These are phyloP conservation scores for Polypterus senegalus DNA, from an alignment of 2,113 vertebrate species.

Conservation along the genomic window DNA sequence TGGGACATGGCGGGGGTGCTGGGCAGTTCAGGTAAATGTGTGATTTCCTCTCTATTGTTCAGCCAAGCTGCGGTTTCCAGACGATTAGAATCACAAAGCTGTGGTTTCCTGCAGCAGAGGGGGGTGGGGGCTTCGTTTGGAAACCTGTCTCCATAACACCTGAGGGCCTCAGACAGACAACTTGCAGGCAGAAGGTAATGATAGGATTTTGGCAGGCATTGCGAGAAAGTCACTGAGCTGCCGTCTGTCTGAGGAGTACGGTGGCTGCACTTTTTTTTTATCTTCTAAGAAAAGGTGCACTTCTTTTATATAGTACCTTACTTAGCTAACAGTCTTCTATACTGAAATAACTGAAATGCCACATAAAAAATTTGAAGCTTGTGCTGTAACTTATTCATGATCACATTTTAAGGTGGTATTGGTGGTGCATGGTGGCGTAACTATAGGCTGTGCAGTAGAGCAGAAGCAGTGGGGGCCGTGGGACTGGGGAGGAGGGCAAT, in stretches of 20 bases:
- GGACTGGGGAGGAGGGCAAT: too few relatives aligned
- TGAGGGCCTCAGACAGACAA: neutral
- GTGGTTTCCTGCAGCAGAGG: conserved; percentile 6
- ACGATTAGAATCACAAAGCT: neutral
- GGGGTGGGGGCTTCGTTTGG: neutral
- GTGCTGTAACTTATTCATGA: too few relatives aligned
- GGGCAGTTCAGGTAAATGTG: neutral
- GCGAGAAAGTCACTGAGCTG: neutral
- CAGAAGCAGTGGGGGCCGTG: too few relatives aligned
- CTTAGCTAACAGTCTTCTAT: too few relatives aligned
- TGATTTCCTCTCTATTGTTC: conserved; percentile 4
- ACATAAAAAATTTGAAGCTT: too few relatives aligned
- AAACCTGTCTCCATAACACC: neutral
- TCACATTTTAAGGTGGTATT: too few relatives aligned
- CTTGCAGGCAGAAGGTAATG: neutral
- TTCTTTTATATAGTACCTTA: too few relatives aligned
- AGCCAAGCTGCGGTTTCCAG: neutral
- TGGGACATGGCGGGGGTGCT: neutral
- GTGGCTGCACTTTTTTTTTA: too few relatives aligned
- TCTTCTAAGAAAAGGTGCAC: too few relatives aligned
- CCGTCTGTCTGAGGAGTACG: neutral
- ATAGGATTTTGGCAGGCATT: neutral
- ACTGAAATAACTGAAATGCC: too few relatives aligned
- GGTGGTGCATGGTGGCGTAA: too few relatives aligned
- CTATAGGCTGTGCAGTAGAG: too few relatives aligned